Evolutionary conservation across 2,797 vertebrate species (phyloP).

Genomic region (Amblyopsis hoosieri): DNA sequence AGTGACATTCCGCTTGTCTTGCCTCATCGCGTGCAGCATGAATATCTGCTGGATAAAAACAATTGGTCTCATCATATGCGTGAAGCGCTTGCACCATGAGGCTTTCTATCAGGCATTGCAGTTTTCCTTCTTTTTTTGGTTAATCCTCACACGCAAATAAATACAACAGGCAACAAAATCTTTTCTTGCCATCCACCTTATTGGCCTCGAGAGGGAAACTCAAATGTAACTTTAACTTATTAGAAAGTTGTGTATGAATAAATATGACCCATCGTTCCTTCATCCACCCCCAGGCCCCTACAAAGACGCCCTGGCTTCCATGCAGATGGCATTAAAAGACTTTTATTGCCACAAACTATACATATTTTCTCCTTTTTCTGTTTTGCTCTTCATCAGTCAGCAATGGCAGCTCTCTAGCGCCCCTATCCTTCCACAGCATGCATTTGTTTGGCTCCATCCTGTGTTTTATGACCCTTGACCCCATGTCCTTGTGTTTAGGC

Average conservation of each 20-base stretch:
- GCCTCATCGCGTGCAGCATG: slow-evolving; percentile 91
- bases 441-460: slow-evolving; percentile 60
- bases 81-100: slow-evolving; percentile 49
- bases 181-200: slow-evolving; percentile 86
- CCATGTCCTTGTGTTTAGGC: slow-evolving; percentile 71
- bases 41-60: slow-evolving; percentile 84
- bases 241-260: slow-evolving; percentile 82
- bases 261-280: slow-evolving; percentile 14
- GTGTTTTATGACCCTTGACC: slow-evolving; percentile 51
- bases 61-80: slow-evolving; percentile 56
- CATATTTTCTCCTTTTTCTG: slow-evolving; percentile 67
- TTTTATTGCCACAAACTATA: slow-evolving; percentile 84
- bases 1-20: slow-evolving; percentile 84
- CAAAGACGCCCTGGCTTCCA: slow-evolving; percentile 29
- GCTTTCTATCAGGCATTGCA: slow-evolving; percentile 71
- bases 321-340: slow-evolving; percentile 88
- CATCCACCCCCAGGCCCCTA: slow-evolving; percentile 14
- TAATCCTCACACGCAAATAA: slow-evolving; percentile 30
- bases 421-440: slow-evolving; percentile 80
- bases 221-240: slow-evolving; percentile 20
- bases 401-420: slow-evolving; percentile 72
- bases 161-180: slow-evolving; percentile 85
- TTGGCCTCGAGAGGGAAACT: slow-evolving; percentile 12
- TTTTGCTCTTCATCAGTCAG: slow-evolving; percentile 53
- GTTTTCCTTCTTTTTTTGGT: slow-evolving; percentile 71